Base-by-base conservation (phyloP, 2,113 vertebrate genomes). In the Passerina amoena region DNA sequence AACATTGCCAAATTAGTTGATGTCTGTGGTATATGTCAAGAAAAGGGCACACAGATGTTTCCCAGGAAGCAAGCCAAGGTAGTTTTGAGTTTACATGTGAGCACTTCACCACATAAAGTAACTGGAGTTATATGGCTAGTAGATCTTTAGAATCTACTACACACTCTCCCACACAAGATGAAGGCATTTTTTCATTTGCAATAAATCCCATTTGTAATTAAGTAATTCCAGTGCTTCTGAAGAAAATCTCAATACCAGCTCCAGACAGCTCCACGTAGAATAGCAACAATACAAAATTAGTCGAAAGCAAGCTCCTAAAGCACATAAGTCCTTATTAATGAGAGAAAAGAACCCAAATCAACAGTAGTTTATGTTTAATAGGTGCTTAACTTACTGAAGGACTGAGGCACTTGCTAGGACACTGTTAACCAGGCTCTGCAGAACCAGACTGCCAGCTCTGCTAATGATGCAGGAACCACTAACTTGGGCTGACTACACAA, bases 181-280 rank as follows among this genome's bases (percentile, higher is more conserved):
- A 59, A 68, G 12, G 11, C 1, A 15, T n/a, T n/a, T 66, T 65
- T 79, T 63, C 14, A 9, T 83, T 89, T 84, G 56, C 54, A 82
- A 37, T 65, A 80, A 80, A 82, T 40, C 10, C 15, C 8, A 13
- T 27, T 60, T 16, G 5, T n/a, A 87, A 69, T n/a, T 33, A 68
- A 72, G 23, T 64, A 82, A 92, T 72, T 76, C 35, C 57, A 69
- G 14, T 64, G 48, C 40, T 90, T 88, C 37, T 38, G 53, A 92
- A 92, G 51, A 69, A 85, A 80, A 88, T 60, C 23, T 61, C 5
- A 72, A 56, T 68, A 66, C 27, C 66, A 92, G 35, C 40, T 79
- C 56, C 44, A 70, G 66, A 30, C 15, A 90, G 38, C 61, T 75
- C 31, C 83, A 59, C 30, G 4, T 4, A 31, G 16, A 85, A 76